These are phyloP conservation scores for Engraulis encrasicolus DNA, from an alignment of 2,113 vertebrate genomes.

Conservation along the genomic window DNA sequence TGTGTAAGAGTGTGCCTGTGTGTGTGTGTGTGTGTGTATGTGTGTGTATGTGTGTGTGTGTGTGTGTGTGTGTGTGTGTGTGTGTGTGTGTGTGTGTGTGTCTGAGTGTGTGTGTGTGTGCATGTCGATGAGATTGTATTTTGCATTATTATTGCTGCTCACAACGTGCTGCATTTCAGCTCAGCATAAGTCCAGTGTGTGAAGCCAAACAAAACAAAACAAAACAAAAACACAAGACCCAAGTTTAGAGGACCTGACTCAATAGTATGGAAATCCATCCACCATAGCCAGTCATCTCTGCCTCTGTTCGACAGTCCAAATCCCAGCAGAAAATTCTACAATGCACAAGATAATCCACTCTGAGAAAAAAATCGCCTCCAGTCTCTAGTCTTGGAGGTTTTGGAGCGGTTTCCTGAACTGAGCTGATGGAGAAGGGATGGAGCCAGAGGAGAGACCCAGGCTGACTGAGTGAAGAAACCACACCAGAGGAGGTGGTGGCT, in stretches of 20 bases:
- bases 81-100: too few relatives aligned
- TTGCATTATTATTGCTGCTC: conserved; percentile 1
- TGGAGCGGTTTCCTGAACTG: too few relatives aligned
- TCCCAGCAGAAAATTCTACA: not conserved
- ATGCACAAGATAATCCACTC: not conserved
- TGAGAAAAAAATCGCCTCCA: not conserved
- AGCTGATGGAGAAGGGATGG: too few relatives aligned
- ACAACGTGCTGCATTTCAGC: not conserved
- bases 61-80: not conserved
- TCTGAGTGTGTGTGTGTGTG: too few relatives aligned
- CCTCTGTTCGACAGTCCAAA: not conserved
- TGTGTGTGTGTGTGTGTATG: too few relatives aligned
- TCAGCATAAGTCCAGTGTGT: conserved; percentile 16
- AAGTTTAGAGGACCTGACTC: not conserved
- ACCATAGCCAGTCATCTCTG: not conserved
- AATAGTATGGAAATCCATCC: not conserved
- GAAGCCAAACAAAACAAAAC: not conserved
- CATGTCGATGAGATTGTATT: too few relatives aligned
- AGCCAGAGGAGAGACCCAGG: too few relatives aligned
- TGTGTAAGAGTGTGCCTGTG: not conserved
- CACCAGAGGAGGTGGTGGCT: too few relatives aligned
- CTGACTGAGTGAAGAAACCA: too few relatives aligned
- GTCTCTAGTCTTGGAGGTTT: not conserved
- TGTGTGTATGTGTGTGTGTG: not conserved
- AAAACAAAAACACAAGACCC: too few relatives aligned